Evolutionary conservation across 2,113 vertebrate genomes (phyloP).

Genomic region (Daphoenositta chrysoptera): DNA sequence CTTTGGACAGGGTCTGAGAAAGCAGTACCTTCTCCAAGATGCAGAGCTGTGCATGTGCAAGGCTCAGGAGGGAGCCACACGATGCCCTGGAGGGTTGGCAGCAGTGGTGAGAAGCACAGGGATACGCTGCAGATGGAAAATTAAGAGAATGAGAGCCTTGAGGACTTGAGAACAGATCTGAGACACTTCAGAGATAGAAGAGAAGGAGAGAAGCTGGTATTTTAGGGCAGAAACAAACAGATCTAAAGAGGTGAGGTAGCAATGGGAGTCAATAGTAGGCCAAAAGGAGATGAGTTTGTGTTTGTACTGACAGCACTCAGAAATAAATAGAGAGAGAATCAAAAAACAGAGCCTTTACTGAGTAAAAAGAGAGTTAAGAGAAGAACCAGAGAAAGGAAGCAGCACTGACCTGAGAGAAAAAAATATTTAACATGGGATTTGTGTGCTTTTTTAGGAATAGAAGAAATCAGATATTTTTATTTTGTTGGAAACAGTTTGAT

Average conservation of each 20-base stretch:
- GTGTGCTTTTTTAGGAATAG: neutral
- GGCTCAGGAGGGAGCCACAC: neutral
- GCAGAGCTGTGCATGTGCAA: neutral
- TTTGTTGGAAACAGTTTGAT: neutral
- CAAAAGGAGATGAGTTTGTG: neutral
- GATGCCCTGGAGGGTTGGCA: fast-evolving
- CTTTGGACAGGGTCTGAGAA: neutral
- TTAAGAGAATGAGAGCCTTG: fast-evolving
- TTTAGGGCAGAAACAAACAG: neutral
- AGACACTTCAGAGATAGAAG: neutral
- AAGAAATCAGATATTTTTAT: neutral
- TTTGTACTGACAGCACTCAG: neutral
- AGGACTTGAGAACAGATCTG: neutral
- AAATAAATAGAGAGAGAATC: fast-evolving
- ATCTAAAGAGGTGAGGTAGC: neutral
- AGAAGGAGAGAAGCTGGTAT: neutral
- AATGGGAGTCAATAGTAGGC: neutral
- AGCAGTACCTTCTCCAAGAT: neutral
- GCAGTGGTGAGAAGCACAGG: neutral
- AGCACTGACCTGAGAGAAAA: neutral
- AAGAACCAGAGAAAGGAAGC: neutral
- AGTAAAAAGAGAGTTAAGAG: neutral
- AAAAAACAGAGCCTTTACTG: neutral
- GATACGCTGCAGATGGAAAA: fast-evolving
- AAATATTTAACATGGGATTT: neutral